Percentiles rank a stretch among this genome's conserved stretches.
phyloP scores from a whole-genome alignment of 1,140 invertebrate species.

The Drosophila biarmipes region DNA sequence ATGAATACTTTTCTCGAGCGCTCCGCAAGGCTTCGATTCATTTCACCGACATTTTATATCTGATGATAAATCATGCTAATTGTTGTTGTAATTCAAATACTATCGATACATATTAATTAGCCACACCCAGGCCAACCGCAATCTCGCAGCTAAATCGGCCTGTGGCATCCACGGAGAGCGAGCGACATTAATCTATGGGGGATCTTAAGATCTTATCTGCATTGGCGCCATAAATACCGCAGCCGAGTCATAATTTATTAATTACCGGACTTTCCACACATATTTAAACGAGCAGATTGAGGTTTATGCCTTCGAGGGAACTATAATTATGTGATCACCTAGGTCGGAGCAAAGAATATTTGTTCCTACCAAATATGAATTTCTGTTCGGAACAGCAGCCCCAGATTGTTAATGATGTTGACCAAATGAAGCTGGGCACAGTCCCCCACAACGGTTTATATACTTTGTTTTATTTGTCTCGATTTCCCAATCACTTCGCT shows the following conservation, averaged over 20 bases:
- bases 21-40: conserved; percentile 46
- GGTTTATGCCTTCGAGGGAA: conserved; percentile 50
- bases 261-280: conserved; percentile 77
- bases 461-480: conserved; percentile 54
- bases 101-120: conserved; percentile 80
- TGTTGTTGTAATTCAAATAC: conserved; percentile 79
- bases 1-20: conserved; percentile 56
- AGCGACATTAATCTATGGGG: conserved; percentile 64
- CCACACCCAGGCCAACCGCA: conserved; percentile 63
- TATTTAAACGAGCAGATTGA: conserved; percentile 55
- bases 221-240: conserved; percentile 75
- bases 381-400: conserved; percentile 37
- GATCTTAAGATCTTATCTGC: conserved; percentile 68
- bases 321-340: conserved; percentile 30
- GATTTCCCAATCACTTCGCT: conserved; percentile 55
- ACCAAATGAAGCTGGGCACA: conserved; percentile 23
- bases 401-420: conserved; percentile 25
- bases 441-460: conserved; percentile 29
- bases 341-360: conserved; percentile 11
- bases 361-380: conserved; percentile 5
- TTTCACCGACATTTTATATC: conserved; percentile 64
- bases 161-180: conserved; percentile 42
- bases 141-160: conserved; percentile 28
- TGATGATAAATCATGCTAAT: conserved; percentile 72
- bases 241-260: conserved; percentile 77